These are phyloP conservation scores for Neogale vison DNA, from an alignment of 2,113 vertebrate species.

Conservation along the genomic window DNA sequence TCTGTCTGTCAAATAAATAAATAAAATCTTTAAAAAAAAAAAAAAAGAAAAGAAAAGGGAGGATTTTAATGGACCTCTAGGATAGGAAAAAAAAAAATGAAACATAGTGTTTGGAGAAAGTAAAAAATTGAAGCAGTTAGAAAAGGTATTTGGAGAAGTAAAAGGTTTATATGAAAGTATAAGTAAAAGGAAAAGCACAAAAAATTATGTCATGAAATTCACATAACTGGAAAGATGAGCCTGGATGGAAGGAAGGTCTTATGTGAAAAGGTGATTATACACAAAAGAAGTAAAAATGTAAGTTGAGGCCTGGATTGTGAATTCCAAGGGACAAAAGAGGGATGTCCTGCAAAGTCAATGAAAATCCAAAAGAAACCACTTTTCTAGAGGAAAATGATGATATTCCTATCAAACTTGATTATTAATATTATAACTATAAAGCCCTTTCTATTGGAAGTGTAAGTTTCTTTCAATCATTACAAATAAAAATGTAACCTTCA, in stretches of 20 bases:
- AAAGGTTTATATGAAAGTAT: neutral
- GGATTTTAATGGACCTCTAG: neutral
- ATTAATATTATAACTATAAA: neutral
- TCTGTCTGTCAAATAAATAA: too few relatives aligned
- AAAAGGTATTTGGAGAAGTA: neutral
- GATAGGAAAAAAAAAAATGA: neutral
- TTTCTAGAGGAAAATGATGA: neutral
- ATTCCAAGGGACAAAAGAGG: neutral
- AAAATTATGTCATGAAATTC: neutral
- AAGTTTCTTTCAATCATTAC: neutral
- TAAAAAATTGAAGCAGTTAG: neutral
- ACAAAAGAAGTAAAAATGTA: neutral
- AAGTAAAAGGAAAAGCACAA: neutral
- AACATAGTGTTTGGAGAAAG: neutral
- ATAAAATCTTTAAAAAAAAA: too few relatives aligned
- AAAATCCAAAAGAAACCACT: neutral
- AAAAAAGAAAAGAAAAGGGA: neutral
- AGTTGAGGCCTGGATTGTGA: neutral
- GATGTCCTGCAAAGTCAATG: neutral
- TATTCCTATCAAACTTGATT: neutral
- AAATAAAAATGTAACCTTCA: neutral
- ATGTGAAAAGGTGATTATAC: neutral
- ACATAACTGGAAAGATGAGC: neutral
- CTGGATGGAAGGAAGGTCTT: neutral
- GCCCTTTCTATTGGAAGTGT: neutral